Conservation (phyloP, 37 sponge, comb jelly and placozoan species). For the Crambe crambe region DNA sequence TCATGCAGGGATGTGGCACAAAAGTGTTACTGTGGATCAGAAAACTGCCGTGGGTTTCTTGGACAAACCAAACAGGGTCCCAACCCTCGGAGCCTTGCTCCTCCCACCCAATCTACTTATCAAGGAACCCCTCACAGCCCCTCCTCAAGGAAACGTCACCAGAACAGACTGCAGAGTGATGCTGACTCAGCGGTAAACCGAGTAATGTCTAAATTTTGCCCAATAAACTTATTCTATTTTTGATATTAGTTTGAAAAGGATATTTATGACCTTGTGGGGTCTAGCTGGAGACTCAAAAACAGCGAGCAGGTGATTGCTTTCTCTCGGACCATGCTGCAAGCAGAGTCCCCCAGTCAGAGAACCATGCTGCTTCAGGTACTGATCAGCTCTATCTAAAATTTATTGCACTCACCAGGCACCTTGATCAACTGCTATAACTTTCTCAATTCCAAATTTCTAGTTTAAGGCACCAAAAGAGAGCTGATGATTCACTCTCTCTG, state of each 20-base stretch:
- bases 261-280: slow-evolving; percentile 71
- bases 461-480: too few relatives aligned
- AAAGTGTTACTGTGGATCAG: slow-evolving; percentile 96
- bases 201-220: not conserved
- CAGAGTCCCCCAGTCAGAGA: slow-evolving; percentile 77
- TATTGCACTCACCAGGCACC: not conserved
- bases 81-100: not conserved
- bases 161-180: slow-evolving; percentile 12
- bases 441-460: too few relatives aligned
- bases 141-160: slow-evolving; percentile 2
- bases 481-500: too few relatives aligned
- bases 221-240: not conserved
- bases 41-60: slow-evolving; percentile 87
- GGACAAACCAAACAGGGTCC: slow-evolving; percentile 72
- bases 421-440: too few relatives aligned
- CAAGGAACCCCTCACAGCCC: slow-evolving; percentile 1
- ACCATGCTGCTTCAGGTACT: slow-evolving; percentile 71
- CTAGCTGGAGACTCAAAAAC: slow-evolving; percentile 56
- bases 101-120: too few relatives aligned
- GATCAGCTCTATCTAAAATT: not conserved
- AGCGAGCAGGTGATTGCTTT: slow-evolving; percentile 67
- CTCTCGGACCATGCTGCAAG: slow-evolving; percentile 83
- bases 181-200: slow-evolving; percentile 9
- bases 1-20: slow-evolving; percentile 67
- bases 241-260: slow-evolving; percentile 74